Conservation (phyloP, 2,113 vertebrate species). For the Channa argus region DNA sequence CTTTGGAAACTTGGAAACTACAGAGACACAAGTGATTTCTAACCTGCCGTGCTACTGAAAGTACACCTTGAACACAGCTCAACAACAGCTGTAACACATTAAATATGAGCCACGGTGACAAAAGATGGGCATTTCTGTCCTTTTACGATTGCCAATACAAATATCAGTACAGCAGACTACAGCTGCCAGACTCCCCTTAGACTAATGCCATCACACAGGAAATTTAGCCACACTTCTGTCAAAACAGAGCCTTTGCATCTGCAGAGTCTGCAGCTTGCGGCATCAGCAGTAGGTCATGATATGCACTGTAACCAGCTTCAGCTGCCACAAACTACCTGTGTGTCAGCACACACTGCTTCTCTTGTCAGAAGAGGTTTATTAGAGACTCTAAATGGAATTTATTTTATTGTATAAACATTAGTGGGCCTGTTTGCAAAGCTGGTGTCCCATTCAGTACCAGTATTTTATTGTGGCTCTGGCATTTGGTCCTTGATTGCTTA, state of each 20-base stretch:
- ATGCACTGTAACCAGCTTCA: not conserved
- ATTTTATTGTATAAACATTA: not conserved
- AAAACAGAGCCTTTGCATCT: conserved; percentile 2
- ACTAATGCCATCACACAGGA: conserved; percentile 15
- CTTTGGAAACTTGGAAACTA: conserved; percentile 18
- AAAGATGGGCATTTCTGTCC: conserved; percentile 10
- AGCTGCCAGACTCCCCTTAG: not conserved
- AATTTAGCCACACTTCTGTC: not conserved
- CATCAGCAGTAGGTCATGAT: not conserved
- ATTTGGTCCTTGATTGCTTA: conserved; percentile 8
- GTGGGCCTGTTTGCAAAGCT: conserved; percentile 7
- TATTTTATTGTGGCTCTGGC: not conserved
- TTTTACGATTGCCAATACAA: conserved; percentile 31
- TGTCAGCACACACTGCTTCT: conserved; percentile 3
- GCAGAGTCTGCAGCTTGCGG: conserved; percentile 5
- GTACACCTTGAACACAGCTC: conserved; percentile 12
- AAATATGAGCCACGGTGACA: conserved; percentile 16
- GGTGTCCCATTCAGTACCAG: conserved; percentile 1
- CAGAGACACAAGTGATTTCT: conserved; percentile 14
- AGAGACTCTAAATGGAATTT: not conserved
- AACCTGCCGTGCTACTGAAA: conserved; percentile 28
- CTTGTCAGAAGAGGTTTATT: conserved; percentile 2
- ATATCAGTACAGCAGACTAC: conserved; percentile 22
- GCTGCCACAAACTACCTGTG: not conserved
- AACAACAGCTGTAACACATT: not conserved